phyloP scores from a whole-genome alignment of 2,888 invertebrate species.

The Nephrotoma flavescens region DNA sequence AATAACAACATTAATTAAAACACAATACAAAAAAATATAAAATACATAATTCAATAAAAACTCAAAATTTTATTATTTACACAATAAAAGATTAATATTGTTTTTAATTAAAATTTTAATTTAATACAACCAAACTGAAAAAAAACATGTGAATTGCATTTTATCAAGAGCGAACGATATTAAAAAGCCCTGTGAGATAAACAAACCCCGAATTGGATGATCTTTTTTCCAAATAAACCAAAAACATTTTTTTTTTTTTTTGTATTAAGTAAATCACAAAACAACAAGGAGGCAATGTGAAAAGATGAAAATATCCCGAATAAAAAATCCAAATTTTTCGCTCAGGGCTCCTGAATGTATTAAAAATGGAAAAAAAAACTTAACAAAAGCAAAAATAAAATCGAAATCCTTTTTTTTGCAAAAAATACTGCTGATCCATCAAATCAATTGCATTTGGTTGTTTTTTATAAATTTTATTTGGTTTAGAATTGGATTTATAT shows the following conservation, averaged over 20 bases:
- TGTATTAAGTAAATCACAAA: neutral
- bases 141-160: neutral
- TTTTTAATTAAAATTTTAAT: neutral
- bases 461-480: neutral
- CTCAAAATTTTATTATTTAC: no score
- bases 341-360: neutral
- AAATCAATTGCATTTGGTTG: neutral
- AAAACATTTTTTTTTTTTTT: neutral
- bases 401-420: neutral
- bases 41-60: no score
- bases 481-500: neutral
- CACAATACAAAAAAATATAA: no score
- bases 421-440: neutral
- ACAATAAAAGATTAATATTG: neutral
- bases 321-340: neutral
- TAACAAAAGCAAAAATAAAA: neutral
- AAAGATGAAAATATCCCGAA: neutral
- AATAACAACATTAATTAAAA: no score
- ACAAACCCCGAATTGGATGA: neutral
- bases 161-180: neutral
- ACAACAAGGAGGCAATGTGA: neutral
- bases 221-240: neutral
- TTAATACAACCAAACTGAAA: neutral
- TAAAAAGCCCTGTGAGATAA: neutral
- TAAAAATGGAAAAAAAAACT: neutral